Evolutionary conservation across 2,888 invertebrate genomes (phyloP), one percentile per base, ranked within the genome.

Genomic region (Amphipoea oculea): DNA sequence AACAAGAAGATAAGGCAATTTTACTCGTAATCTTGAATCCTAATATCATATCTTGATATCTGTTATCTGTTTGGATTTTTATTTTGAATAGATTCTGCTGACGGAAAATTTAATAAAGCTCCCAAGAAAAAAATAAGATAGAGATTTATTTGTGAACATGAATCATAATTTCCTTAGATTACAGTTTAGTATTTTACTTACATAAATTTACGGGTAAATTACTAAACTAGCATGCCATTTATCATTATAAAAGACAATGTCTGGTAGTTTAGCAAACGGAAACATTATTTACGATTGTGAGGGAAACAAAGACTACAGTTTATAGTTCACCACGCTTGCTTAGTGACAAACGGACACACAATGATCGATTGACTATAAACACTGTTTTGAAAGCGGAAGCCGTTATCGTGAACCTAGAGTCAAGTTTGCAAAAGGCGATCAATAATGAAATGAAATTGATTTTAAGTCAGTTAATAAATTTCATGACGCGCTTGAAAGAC

Each of bases 311-410:
- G 75, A 54, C 81, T 63, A 69, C 45, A 75, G 89, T 89, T 86
- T 81, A 89, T 78, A 87, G 78, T 82, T 80, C 67, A 78, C 81
- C 80, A 85, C 76, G 83, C 81, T 83, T 73, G 66, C 81, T 65
- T 72, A 79, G 81, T 76, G 81, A 83, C 83, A 82, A 81, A 81
- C 73, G 71, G 80, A 89, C 88, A 86, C 85, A 86, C 86, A 87
- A 88, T 87, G 86, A 89, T 87, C 81, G 81, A 86, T 86, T 87
- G 83, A 83, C 83, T 75, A 82, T 76, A 76, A 82, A 87, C 85
- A 86, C 78, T 86, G 88, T 89, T 88, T 81, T 86, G 82, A 83
- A 87, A 86, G 71, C 88, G 86, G 87, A 91, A 77, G 78, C 78
- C 11, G 82, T 73, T 91, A 90, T 91, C 86, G 73, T 71, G 82